phyloP scores from a whole-genome alignment of 2,888 invertebrate species.

The Teinopalpus imperialis region DNA sequence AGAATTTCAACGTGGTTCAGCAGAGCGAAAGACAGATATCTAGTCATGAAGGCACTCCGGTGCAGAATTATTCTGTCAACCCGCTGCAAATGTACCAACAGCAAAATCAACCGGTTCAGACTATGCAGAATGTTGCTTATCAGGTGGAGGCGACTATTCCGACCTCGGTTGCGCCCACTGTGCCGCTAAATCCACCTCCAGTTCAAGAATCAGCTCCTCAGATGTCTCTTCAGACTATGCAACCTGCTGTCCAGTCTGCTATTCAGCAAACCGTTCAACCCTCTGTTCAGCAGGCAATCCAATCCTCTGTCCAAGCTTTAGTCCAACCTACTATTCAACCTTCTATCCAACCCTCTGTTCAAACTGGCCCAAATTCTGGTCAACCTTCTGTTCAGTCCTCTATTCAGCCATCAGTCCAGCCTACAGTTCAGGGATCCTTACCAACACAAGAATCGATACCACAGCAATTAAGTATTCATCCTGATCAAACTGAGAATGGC shows the following conservation, averaged over 20 bases:
- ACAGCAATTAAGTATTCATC: conserved; percentile 54
- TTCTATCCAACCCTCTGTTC: conserved; percentile 32
- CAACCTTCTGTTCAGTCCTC: conserved; percentile 26
- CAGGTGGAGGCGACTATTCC: conserved; percentile 43
- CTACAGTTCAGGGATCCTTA: conserved; percentile 20
- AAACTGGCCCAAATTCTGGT: conserved; percentile 28
- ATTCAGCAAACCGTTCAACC: conserved; percentile 34
- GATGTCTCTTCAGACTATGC: conserved; percentile 30
- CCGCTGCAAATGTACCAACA: conserved; percentile 73
- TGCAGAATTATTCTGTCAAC: conserved; percentile 71
- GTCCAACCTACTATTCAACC: conserved; percentile 32
- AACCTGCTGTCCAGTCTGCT: conserved; percentile 25
- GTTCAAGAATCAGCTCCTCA: conserved; percentile 22
- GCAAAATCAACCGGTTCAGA: conserved; percentile 50
- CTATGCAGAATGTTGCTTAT: conserved; percentile 43
- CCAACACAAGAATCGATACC: conserved; percentile 46
- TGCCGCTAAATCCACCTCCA: conserved; percentile 39
- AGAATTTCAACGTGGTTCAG: conserved; percentile 61
- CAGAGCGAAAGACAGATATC: conserved; percentile 75
- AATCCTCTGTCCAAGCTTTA: conserved; percentile 26
- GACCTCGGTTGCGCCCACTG: conserved; percentile 34
- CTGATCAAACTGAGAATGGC: conserved; percentile 53
- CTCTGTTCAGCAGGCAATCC: conserved; percentile 33
- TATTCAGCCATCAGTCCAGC: conserved; percentile 14
- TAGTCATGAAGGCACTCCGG: conserved; percentile 78